Conservation (phyloP, 1,140 invertebrate genomes). For the Rhizoglyphus robini region DNA sequence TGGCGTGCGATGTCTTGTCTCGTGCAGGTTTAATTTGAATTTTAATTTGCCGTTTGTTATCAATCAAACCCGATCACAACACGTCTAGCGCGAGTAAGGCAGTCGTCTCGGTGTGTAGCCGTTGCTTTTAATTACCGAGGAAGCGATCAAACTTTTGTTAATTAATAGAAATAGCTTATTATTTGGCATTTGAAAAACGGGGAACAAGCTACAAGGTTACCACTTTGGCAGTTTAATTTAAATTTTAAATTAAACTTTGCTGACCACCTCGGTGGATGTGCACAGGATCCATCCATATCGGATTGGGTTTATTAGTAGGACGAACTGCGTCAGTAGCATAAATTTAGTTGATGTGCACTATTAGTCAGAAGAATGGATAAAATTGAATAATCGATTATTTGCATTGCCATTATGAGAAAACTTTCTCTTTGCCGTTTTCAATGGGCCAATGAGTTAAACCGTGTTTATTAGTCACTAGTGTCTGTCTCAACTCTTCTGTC, state of each 20-base stretch:
- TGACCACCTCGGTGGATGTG: neutral
- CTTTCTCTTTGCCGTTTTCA: neutral
- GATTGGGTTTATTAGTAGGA: neutral
- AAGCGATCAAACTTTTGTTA: constrained; percentile 8
- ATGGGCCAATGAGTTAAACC: neutral
- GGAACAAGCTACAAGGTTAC: neutral
- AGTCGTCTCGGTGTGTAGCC: neutral
- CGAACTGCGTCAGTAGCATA: neutral
- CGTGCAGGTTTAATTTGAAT: neutral
- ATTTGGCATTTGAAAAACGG: constrained; percentile 6
- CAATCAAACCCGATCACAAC: neutral
- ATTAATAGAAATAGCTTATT: constrained; percentile 7
- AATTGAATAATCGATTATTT: constrained; percentile 5
- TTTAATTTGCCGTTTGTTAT: constrained; percentile 11
- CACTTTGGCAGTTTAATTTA: neutral
- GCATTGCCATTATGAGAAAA: neutral
- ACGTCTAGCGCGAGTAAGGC: too few relatives aligned
- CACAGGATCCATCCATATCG: neutral
- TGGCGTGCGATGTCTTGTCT: too few relatives aligned
- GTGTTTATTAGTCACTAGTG: too few relatives aligned
- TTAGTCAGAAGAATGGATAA: neutral
- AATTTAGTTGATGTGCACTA: neutral
- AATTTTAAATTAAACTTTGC: too few relatives aligned
- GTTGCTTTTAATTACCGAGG: constrained; percentile 12
- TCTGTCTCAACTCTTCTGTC: too few relatives aligned